Base-by-base conservation (phyloP, 1,140 invertebrate genomes). In the Meloidogyne floridensis region DNA sequence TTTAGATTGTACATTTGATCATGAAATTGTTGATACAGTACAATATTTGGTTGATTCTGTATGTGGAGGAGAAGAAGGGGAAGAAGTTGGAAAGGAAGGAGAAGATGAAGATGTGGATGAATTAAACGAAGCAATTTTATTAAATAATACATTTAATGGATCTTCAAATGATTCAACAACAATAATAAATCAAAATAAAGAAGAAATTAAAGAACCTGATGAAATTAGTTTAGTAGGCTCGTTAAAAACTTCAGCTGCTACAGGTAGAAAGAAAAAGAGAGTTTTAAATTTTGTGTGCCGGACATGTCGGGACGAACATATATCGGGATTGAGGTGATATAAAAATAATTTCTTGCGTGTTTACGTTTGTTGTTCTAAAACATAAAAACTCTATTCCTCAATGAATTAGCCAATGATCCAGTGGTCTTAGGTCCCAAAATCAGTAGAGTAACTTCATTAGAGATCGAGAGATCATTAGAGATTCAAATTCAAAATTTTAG, bases 21-120 rank as follows among this genome's bases (percentile, higher is more conserved):
- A 79, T 10, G 88, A 84, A 10, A 81, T 88, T 13, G 71, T 79
- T 8, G 87, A 88, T 18, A 54, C 76, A 2, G 47, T 88, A 7
- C 86, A 90, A 59, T 85, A 73, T 42, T 15, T 88, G 6, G 80
- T 88, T 42, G 87, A 88, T 72, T 53, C 78, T 1, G 82, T 90
- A 8, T 84, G 83, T 20, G 75, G 75, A 18, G 81, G 82, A 15
- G 76, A 85, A 43, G 80, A 83, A 18, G 81, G 76, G 0, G 86
- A 87, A 75, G 87, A 87, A 18, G 85, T 32, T 32, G 32, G 32
- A 47, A 47, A 86, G 53, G 78, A 87, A 5, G 75, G 72, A 18
- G 83, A 85, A 13, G 53, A 42, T 3, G 77, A 82, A 13, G 18
- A 72, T 15, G 54, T 13, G 11, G 70, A 86, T 10, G 42, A 42